These are phyloP conservation scores for Opisthograptis luteolata DNA, from an alignment of 2,888 invertebrate genomes.

Conservation along the genomic window DNA sequence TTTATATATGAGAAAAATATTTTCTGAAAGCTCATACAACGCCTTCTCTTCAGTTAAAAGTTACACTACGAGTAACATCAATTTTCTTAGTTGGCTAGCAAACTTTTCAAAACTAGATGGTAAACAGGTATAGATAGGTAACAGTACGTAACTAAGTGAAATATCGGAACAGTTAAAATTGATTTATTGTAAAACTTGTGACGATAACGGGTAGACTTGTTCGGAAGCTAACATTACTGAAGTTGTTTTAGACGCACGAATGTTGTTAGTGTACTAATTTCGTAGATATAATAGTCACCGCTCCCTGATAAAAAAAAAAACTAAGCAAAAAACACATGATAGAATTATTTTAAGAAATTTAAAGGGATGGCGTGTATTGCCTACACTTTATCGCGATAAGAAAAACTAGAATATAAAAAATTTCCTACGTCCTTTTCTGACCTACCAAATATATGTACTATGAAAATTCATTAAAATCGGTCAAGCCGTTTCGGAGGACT, in stretches of 20 bases:
- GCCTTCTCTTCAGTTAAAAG: conserved; percentile 17
- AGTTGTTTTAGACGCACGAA: conserved; percentile 20
- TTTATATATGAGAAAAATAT: neutral
- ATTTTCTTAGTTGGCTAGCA: conserved; percentile 37
- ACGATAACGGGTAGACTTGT: conserved; percentile 37
- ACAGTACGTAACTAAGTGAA: conserved; percentile 47
- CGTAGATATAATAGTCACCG: no score
- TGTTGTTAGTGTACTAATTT: conserved; percentile 3
- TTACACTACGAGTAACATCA: conserved; percentile 27
- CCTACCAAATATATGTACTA: no score
- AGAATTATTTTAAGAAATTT: no score
- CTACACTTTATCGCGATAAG: no score
- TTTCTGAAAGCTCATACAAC: neutral
- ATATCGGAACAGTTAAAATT: conserved; percentile 51
- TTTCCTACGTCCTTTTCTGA: no score
- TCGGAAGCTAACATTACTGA: conserved; percentile 27
- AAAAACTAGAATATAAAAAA: no score
- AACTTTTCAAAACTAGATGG: conserved; percentile 42
- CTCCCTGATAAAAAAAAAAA: no score
- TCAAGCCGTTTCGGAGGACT: no score
- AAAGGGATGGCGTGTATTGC: no score
- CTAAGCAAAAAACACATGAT: no score
- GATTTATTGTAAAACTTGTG: conserved; percentile 57
- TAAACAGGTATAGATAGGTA: no score
- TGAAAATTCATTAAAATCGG: no score